Percentiles rank a stretch among this genome's conserved stretches.
These are phyloP conservation scores for Orthonychiurus folsomi DNA, from an alignment of 2,888 invertebrate genomes.

Conservation along the genomic window DNA sequence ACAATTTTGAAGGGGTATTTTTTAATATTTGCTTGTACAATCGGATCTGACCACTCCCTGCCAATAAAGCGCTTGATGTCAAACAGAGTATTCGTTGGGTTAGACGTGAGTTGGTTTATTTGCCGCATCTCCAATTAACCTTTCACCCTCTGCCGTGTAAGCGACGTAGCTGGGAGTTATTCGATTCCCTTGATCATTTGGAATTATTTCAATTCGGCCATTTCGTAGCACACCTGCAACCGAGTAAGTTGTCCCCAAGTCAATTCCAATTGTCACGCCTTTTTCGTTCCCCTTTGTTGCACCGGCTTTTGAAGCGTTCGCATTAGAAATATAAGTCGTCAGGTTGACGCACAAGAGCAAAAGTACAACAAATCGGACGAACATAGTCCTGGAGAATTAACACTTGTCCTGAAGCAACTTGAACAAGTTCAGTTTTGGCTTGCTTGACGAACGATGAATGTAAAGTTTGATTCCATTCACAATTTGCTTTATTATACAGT, in stretches of 20 bases:
- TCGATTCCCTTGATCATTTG: constrained; percentile 4
- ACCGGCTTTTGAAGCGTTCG: no score
- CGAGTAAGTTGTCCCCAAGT: constrained; percentile 6
- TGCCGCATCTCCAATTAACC: constrained; percentile 1
- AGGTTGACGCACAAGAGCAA: no score
- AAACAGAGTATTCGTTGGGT: neutral
- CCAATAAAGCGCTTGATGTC: constrained; percentile 83
- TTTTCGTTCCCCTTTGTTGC: no score
- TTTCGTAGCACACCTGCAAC: neutral
- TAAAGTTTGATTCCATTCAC: no score
- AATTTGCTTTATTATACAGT: no score
- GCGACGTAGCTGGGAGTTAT: neutral
- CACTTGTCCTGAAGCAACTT: no score
- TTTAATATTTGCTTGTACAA: constrained; percentile 69
- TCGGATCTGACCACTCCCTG: constrained; percentile 71
- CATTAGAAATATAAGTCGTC: no score
- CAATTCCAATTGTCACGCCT: no score
- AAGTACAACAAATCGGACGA: no score
- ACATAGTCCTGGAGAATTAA: no score
- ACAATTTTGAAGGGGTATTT: constrained; percentile 2
- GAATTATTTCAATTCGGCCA: neutral
- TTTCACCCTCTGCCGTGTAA: neutral
- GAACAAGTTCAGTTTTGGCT: no score
- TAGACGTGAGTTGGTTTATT: neutral
- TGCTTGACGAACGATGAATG: no score